phyloP scores from a whole-genome alignment of 2,888 invertebrate genomes.

The Tachina fera region DNA sequence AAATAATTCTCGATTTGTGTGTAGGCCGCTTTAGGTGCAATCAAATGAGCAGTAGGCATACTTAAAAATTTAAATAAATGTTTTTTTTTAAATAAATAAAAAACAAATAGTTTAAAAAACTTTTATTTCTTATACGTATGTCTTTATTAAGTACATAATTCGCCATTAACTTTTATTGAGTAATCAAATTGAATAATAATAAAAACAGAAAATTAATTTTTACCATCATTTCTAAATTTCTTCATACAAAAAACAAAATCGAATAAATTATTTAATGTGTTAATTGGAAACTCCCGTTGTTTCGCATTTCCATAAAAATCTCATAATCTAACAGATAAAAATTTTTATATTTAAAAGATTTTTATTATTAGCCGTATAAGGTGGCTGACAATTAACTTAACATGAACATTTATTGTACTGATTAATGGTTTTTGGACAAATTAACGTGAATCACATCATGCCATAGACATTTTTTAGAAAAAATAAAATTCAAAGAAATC shows the following conservation, averaged over 20 bases:
- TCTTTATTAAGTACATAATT: not conserved
- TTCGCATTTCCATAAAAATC: constrained; percentile 47
- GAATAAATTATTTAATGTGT: constrained; percentile 38
- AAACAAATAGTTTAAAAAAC: too few relatives aligned
- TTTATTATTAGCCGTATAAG: constrained; percentile 41
- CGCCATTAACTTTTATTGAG: not conserved
- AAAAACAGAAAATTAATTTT: not conserved
- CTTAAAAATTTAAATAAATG: too few relatives aligned
- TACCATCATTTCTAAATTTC: constrained; percentile 9
- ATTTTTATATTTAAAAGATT: constrained; percentile 15
- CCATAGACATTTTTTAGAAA: not conserved
- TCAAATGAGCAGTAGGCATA: too few relatives aligned
- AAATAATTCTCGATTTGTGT: too few relatives aligned
- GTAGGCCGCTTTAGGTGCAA: too few relatives aligned
- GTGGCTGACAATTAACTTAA: constrained; percentile 39
- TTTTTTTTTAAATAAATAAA: too few relatives aligned
- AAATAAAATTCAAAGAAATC: constrained; percentile 24
- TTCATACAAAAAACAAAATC: not conserved
- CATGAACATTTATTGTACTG: constrained; percentile 44
- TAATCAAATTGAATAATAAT: constrained; percentile 1
- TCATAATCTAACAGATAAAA: constrained; percentile 33
- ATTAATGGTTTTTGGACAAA: constrained; percentile 50
- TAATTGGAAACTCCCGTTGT: constrained; percentile 37
- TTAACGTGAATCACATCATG: constrained; percentile 3
- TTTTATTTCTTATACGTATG: too few relatives aligned